phyloP scores from a whole-genome alignment of 2,888 invertebrate species.

The Aromia moschata region DNA sequence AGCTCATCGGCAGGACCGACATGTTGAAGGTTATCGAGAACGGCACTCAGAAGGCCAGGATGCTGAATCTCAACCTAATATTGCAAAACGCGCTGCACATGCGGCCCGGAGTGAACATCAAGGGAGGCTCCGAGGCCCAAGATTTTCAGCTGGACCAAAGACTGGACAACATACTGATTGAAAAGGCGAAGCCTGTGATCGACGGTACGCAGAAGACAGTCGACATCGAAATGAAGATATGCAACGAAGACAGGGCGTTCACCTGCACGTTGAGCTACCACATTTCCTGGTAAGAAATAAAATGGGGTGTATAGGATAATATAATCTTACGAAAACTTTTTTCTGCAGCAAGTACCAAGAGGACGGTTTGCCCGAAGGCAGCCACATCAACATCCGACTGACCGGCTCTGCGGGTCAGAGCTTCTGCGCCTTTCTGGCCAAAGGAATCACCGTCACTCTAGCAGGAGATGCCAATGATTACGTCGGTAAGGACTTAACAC shows the following conservation, averaged over 20 bases:
- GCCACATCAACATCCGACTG: constrained; percentile 80
- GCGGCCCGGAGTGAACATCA: constrained; percentile 89
- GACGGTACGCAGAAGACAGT: constrained; percentile 75
- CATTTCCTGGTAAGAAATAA: constrained; percentile 88
- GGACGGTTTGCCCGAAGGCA: constrained; percentile 82
- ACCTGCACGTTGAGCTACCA: constrained; percentile 93
- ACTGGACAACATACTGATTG: constrained; percentile 80
- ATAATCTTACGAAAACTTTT: neutral
- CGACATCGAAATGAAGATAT: constrained; percentile 80
- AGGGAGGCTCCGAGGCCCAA: constrained; percentile 84
- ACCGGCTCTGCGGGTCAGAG: constrained; percentile 98
- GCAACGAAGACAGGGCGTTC: constrained; percentile 93
- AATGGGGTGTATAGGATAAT: neutral
- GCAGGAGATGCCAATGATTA: constrained; percentile 99
- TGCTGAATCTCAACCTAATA: constrained; percentile 85
- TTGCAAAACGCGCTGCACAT: constrained; percentile 90
- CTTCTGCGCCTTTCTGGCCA: constrained; percentile 96
- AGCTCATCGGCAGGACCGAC: constrained; percentile 92
- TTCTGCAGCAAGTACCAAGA: constrained; percentile 84
- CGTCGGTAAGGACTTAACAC: constrained; percentile 75
- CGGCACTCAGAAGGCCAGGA: constrained; percentile 79
- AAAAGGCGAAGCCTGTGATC: constrained; percentile 76
- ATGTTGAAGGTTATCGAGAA: constrained; percentile 80
- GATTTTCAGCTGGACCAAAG: constrained; percentile 89
- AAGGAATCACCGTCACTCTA: constrained; percentile 87